phyloP scores from a whole-genome alignment of 2,888 invertebrate genomes.

The Apoda limacodes region DNA sequence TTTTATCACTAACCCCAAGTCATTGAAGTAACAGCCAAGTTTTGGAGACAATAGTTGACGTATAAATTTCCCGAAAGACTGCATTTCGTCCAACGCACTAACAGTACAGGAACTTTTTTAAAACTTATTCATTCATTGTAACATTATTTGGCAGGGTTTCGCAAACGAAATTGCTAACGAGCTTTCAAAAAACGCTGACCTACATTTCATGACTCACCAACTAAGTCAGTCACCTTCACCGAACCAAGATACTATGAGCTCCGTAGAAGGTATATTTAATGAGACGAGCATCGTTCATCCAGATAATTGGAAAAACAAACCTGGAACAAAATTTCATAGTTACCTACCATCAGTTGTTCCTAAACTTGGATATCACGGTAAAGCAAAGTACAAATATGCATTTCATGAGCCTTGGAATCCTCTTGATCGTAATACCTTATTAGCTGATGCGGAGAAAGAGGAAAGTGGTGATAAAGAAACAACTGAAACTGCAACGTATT shows the following conservation, averaged over 20 bases:
- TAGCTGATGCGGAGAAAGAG: conserved; percentile 45
- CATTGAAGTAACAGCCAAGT: too few relatives aligned
- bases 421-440: conserved; percentile 38
- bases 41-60: too few relatives aligned
- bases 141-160: conserved; percentile 53
- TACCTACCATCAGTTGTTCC: conserved; percentile 28
- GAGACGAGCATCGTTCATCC: conserved; percentile 44
- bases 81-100: conserved; percentile 58
- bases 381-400: conserved; percentile 47
- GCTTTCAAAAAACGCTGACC: conserved; percentile 26
- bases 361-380: conserved; percentile 52
- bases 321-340: conserved; percentile 23
- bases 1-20: too few relatives aligned
- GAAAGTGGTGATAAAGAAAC: conserved; percentile 24
- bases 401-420: conserved; percentile 62
- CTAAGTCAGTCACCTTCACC: too few relatives aligned
- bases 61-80: too few relatives aligned
- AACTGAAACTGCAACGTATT: conserved; percentile 11
- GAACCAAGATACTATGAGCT: conserved; percentile 11
- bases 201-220: conserved; percentile 14
- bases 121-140: too few relatives aligned
- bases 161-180: conserved; percentile 29
- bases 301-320: conserved; percentile 44
- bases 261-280: conserved; percentile 36
- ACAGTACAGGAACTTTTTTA: too few relatives aligned